phyloP scores from a whole-genome alignment of 2,113 vertebrate genomes.

The Struthio camelus region DNA sequence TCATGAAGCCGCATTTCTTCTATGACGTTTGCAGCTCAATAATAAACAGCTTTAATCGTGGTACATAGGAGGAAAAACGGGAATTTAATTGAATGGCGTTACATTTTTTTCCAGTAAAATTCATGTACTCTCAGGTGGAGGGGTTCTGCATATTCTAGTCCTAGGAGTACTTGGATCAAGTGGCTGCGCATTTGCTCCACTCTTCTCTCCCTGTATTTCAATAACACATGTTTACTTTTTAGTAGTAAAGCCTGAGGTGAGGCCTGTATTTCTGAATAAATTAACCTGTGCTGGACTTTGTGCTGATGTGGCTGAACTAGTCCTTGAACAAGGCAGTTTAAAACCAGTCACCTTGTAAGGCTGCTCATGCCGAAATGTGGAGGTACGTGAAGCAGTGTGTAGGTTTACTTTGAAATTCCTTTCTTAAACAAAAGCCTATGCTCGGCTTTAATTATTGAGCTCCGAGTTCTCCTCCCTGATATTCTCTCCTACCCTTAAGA shows the following conservation, averaged over 20 bases:
- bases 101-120: not conserved
- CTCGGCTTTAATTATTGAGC: not conserved
- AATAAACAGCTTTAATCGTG: not conserved
- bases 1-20: not conserved
- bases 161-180: not conserved
- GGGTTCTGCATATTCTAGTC: rapidly evolving
- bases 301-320: not conserved
- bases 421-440: not conserved
- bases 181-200: not conserved
- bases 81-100: rapidly evolving
- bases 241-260: not conserved
- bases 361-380: too few species aligned
- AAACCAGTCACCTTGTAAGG: too few species aligned
- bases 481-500: not conserved
- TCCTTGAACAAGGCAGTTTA: not conserved
- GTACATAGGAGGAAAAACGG: not conserved
- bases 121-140: not conserved
- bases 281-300: not conserved
- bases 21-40: not conserved
- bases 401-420: not conserved
- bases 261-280: not conserved
- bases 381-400: not conserved
- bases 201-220: not conserved
- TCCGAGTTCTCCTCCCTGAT: not conserved
- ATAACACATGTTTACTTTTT: rapidly evolving